These are phyloP conservation scores for Oscheius myriophilus DNA, from an alignment of 2,888 invertebrate genomes.

Conservation along the genomic window DNA sequence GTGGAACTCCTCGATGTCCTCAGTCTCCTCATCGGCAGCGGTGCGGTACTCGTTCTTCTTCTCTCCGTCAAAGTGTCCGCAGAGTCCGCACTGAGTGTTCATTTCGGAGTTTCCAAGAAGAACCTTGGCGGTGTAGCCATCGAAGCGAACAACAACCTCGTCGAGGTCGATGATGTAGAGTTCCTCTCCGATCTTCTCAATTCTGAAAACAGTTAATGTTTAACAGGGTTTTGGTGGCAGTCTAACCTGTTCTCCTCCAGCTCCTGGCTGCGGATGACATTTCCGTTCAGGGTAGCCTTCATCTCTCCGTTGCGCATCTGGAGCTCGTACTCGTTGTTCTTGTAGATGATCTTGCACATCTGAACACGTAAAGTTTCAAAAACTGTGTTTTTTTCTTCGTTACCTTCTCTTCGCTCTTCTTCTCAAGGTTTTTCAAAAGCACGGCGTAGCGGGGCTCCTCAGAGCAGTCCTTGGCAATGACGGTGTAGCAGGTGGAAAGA, in stretches of 20 bases:
- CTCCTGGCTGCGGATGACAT: conserved; percentile 38
- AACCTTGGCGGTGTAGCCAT: conserved; percentile 58
- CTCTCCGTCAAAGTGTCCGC: conserved; percentile 66
- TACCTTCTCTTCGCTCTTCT: conserved; percentile 56
- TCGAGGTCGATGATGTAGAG: conserved; percentile 46
- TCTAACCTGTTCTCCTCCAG: conserved; percentile 19
- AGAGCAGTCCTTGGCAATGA: conserved; percentile 72
- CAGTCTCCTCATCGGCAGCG: conserved; percentile 52
- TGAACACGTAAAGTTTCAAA: neutral
- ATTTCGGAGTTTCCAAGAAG: conserved; percentile 46
- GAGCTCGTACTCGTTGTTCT: conserved; percentile 31
- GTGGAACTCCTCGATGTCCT: conserved; percentile 64
- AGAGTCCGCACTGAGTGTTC: conserved; percentile 66
- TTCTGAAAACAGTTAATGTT: conserved; percentile 32
- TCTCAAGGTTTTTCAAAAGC: conserved; percentile 65
- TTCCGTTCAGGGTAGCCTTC: conserved; percentile 43
- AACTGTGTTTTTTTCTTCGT: neutral
- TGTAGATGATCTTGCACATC: conserved; percentile 33
- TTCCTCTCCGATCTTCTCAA: conserved; percentile 42
- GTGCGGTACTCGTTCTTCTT: conserved; percentile 57
- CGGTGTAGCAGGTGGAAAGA: conserved; percentile 70
- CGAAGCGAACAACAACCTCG: conserved; percentile 59
- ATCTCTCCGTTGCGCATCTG: conserved; percentile 27
- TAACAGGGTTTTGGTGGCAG: neutral
- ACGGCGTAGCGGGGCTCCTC: conserved; percentile 70